phyloP scores from a whole-genome alignment of 2,797 vertebrate species.

The Cossypha heuglini region DNA sequence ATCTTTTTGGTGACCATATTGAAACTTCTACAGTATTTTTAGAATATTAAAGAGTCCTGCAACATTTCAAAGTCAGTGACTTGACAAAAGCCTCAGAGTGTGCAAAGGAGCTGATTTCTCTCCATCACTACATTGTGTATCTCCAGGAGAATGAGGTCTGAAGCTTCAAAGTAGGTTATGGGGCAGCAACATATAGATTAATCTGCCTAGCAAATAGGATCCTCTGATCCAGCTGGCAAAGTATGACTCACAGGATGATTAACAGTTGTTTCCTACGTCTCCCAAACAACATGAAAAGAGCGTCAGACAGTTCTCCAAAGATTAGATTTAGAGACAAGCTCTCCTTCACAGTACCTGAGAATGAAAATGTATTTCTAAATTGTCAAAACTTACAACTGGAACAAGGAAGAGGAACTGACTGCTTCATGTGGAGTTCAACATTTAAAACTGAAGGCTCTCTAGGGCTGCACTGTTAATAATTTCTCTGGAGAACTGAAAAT shows the following conservation, averaged over 20 bases:
- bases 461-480: slow-evolving; percentile 7
- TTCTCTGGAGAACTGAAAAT: slow-evolving; percentile 30
- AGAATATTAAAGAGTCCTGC: not conserved
- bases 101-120: not conserved
- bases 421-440: slow-evolving; percentile 3
- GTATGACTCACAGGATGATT: not conserved
- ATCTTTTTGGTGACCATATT: not conserved
- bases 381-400: not conserved
- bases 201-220: not conserved
- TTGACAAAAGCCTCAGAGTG: not conserved
- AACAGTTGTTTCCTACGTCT: not conserved
- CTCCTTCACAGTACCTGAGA: not conserved
- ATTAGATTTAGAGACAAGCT: not conserved
- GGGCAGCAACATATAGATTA: not conserved
- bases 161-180: not conserved
- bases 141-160: not conserved
- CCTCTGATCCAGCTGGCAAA: not conserved
- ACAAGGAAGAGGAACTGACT: not conserved
- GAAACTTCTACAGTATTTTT: not conserved
- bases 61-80: not conserved
- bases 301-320: not conserved
- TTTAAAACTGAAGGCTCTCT: slow-evolving; percentile 35
- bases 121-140: accelerated
- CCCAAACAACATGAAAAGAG: not conserved
- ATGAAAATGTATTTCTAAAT: not conserved